phyloP scores from a whole-genome alignment of 2,797 vertebrate genomes.

The Eupleurogrammus muticus region DNA sequence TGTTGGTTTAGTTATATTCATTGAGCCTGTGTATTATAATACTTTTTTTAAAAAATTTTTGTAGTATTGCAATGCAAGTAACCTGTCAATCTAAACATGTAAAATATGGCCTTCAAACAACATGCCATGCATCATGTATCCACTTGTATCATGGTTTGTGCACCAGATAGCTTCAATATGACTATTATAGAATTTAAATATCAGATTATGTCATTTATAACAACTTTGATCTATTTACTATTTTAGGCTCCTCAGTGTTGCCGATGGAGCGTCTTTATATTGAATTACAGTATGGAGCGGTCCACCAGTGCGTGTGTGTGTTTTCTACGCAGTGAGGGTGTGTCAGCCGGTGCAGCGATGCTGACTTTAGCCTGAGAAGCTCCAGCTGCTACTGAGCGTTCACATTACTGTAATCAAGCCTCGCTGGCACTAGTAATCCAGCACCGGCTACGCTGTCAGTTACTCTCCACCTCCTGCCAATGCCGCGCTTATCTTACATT shows the following conservation, averaged over 20 bases:
- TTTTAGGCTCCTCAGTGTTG: slow-evolving; percentile 14
- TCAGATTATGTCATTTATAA: slow-evolving; percentile 8
- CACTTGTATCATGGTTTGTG: background rate
- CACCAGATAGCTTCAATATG: background rate
- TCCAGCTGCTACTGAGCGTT: slow-evolving; percentile 74
- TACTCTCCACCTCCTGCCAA: slow-evolving; percentile 41
- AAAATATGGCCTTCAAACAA: background rate
- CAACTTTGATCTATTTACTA: slow-evolving; percentile 7
- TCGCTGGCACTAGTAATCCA: slow-evolving; percentile 53
- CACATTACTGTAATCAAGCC: slow-evolving; percentile 78
- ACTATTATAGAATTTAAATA: background rate
- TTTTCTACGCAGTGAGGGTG: slow-evolving; percentile 27
- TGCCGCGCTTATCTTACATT: slow-evolving; percentile 57
- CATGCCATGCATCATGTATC: background rate
- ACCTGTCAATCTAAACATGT: background rate
- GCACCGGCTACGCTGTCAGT: slow-evolving; percentile 16
- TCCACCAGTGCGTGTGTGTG: slow-evolving; percentile 28
- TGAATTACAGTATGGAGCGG: slow-evolving; percentile 45
- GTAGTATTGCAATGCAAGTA: background rate
- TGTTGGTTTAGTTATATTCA: too few species aligned
- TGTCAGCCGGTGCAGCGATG: slow-evolving; percentile 55
- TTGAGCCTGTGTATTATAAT: too few species aligned
- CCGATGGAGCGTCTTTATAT: slow-evolving; percentile 51
- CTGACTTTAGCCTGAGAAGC: slow-evolving; percentile 62
- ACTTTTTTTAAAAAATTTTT: too few species aligned